Evolutionary conservation across 1,140 invertebrate genomes (phyloP).

Genomic region (Bombus consobrinus): DNA sequence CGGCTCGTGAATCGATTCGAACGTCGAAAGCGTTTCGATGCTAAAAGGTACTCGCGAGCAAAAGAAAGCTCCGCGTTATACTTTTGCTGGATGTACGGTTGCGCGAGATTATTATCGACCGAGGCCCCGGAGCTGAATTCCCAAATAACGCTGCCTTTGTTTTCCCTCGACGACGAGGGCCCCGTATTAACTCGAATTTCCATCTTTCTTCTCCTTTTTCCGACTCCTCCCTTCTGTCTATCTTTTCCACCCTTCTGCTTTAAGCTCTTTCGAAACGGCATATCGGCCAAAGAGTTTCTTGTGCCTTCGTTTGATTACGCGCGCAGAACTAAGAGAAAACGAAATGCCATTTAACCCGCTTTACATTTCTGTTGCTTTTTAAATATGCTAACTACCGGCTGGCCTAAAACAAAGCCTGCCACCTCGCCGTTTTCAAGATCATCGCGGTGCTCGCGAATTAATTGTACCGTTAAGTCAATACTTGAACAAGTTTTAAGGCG

Average conservation of each 20-base stretch:
- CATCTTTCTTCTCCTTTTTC: neutral
- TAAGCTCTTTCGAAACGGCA: neutral
- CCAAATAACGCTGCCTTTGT: slow-evolving; percentile 56
- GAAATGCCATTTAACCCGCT: slow-evolving; percentile 15
- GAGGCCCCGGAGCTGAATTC: slow-evolving; percentile 49
- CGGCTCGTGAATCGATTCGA: neutral
- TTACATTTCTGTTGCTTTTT: neutral
- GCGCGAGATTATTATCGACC: slow-evolving; percentile 64
- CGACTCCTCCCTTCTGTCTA: neutral
- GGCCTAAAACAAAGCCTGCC: neutral
- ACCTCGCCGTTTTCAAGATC: neutral
- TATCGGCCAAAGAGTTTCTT: neutral
- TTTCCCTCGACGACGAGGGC: slow-evolving; percentile 19
- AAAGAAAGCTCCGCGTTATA: slow-evolving; percentile 44
- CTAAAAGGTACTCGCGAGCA: neutral
- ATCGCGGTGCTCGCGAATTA: neutral
- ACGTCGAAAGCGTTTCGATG: slow-evolving; percentile 21
- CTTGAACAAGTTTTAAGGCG: neutral
- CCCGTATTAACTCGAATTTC: slow-evolving; percentile 24
- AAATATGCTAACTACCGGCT: neutral
- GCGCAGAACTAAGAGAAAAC: neutral
- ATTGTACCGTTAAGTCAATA: slow-evolving; percentile 37
- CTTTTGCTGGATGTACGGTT: slow-evolving; percentile 25
- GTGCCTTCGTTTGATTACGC: neutral
- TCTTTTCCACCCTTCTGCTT: neutral